Base-by-base conservation (phyloP, 2,888 invertebrate species). In the Phaedon cochleariae region DNA sequence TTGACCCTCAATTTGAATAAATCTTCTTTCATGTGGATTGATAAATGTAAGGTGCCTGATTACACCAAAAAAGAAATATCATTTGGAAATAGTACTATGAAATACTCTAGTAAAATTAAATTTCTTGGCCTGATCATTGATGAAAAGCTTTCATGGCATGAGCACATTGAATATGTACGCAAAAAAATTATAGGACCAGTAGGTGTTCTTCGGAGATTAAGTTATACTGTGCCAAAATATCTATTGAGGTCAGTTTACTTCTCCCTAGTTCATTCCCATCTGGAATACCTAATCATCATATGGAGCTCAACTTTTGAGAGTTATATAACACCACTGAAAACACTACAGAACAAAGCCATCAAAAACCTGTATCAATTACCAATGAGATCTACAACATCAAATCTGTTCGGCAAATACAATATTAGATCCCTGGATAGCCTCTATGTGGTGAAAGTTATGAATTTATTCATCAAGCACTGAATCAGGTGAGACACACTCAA, bases 401-500 rank as follows among this genome's bases (percentile, higher is more conserved):
- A 26, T 26, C 26, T 26, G 26, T 26, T 26, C 26, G 26, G 26
- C 41, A 41, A 41, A 41, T 41, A 41, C 41, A 41, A 41, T 41
- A 41, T 41, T n/a, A 41, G 41, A 41, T 41, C 41, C 41, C 41
- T 41, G 41, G 41, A 54, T 34, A 54, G 5, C 41, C 54, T 54
- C 6, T 54, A 41, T 54, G 54, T 54, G 54, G 54, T 41, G 54
- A 54, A 41, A 37, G 54, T 41, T 37, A 54, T 54, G 21, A 54
- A 22, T 54, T 54, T 20, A 37, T 54, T 54, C 54, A 54, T 41
- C 21, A 37, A 54, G 54, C 41, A 54, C 21, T 54, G 54, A 54
- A 54, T 54, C 37, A 54, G 37, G 21, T 18, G 54, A 54, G 54
- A 54, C 54, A 54, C 41, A 54, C 54, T 37, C 54, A 41, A 37